A percentile compares a stretch with the other conserved stretches of the same genome.
These are phyloP conservation scores for Matsumyia berberina DNA, from an alignment of 2,888 invertebrate genomes.

Conservation along the genomic window DNA sequence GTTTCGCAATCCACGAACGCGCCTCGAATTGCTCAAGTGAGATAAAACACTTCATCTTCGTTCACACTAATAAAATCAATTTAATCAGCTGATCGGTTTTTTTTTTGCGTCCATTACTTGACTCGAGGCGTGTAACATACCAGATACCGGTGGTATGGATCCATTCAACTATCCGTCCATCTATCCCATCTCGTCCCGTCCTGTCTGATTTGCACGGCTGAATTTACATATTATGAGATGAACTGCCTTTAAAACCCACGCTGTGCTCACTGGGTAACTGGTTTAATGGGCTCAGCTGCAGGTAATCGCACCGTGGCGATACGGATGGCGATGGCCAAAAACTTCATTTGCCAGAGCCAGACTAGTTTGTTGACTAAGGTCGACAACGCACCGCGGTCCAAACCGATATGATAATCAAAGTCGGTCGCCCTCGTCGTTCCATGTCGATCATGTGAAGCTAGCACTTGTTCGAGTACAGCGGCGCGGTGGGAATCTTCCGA, in stretches of 20 bases:
- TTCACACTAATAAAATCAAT: conserved; percentile 23
- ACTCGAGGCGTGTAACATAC: not conserved
- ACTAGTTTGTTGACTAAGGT: conserved; percentile 81
- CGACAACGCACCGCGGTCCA: conserved; percentile 76
- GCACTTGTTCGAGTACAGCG: conserved; percentile 59
- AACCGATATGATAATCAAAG: conserved; percentile 34
- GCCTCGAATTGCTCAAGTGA: conserved; percentile 34
- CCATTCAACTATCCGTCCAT: not conserved
- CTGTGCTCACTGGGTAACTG: conserved; percentile 43
- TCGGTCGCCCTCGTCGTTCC: not conserved
- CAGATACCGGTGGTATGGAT: too few relatives aligned
- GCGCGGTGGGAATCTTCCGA: conserved; percentile 78
- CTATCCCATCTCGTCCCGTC: conserved; percentile 3
- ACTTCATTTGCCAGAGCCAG: conserved; percentile 50
- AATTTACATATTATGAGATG: conserved; percentile 12
- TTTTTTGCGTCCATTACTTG: not conserved
- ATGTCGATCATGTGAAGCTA: conserved; percentile 15
- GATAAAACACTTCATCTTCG: conserved; percentile 30
- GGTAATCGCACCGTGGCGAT: conserved; percentile 5
- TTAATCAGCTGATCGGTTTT: conserved; percentile 27
- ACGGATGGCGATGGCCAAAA: conserved; percentile 50
- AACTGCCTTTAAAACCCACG: conserved; percentile 30
- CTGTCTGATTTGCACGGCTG: not conserved
- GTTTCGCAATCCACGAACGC: conserved; percentile 12
- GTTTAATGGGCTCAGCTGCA: conserved; percentile 44